Evolutionary conservation across 2,797 vertebrate genomes (phyloP), one percentile per base, ranked within the genome.

Genomic region (Cyprinella venusta): DNA sequence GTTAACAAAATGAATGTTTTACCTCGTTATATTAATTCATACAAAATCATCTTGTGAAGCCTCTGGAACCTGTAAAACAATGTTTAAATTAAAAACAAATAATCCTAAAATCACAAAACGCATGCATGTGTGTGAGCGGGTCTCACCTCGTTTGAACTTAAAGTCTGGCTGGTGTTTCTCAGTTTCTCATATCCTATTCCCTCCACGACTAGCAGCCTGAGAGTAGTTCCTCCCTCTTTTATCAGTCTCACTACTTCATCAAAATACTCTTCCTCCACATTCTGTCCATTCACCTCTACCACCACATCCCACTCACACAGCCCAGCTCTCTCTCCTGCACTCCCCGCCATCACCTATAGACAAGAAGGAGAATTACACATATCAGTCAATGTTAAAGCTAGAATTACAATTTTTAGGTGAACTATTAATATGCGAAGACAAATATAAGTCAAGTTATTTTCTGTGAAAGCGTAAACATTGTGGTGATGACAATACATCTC

Each of bases 281-380:
- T 88, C 83, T 76, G 77, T 33, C 93, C 93, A 0, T 94, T 94
- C 81, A 95, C 91, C 80, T 94, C 92, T 78, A 95, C 86, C 70
- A 95, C 42, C 59, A 92, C 69, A 2, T 95, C 94, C 68, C 92
- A 91, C 12, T 76, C 86, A 68, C 78, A 85, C 54, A 95, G 89
- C 16, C 94, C 94, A 0, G 92, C 93, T 67, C 12, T 89, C 71
- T 91, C 89, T 50, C 90, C 93, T 3, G 91, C 84, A 52, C 90
- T 81, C 65, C 91, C 92, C 36, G 48, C 79, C 30, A 89, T 89
- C 87, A 94, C 93, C 94, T 95, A 76, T 48, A 54, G 69, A 76
- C 65, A 63, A 84, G 33, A 81, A 38, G 33, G 9, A 81, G 59
- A 18, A 38, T 38, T 69, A 50, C n/a, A 40, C 7, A 18, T 16